phyloP scores from a whole-genome alignment of 2,797 vertebrate genomes.

The Typhlichthys subterraneus region DNA sequence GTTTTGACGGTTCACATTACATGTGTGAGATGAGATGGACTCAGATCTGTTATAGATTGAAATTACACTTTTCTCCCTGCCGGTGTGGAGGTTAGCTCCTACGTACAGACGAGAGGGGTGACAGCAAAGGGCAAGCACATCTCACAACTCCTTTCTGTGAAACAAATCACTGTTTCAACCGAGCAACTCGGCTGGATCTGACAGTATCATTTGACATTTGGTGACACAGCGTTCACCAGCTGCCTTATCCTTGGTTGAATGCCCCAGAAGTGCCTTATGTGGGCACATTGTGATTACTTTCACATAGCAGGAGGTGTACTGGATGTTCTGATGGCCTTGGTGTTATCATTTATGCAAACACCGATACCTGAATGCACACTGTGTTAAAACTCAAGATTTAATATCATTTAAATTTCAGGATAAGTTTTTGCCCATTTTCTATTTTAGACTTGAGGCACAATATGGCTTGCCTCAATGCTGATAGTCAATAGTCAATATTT shows the following conservation, averaged over 20 bases:
- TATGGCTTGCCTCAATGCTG: too few relatives aligned
- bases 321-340: too few relatives aligned
- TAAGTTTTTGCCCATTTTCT: too few relatives aligned
- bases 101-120: slow-evolving; percentile 16
- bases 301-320: too few relatives aligned
- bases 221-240: background rate
- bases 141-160: slow-evolving; percentile 12
- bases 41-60: slow-evolving; percentile 40
- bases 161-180: slow-evolving; percentile 16
- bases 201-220: slow-evolving; percentile 1
- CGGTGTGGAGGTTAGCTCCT: slow-evolving; percentile 8
- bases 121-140: slow-evolving; percentile 3
- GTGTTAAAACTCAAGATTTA: too few relatives aligned
- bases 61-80: slow-evolving; percentile 33
- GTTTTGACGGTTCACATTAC: slow-evolving; percentile 48
- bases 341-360: too few relatives aligned
- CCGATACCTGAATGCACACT: too few relatives aligned
- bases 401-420: too few relatives aligned
- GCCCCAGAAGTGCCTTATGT: background rate
- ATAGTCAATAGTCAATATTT: too few relatives aligned
- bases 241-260: background rate
- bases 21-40: slow-evolving; percentile 35
- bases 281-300: background rate
- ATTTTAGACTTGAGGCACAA: too few relatives aligned
- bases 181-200: background rate